Percentiles rank a stretch among this genome's conserved stretches.
Evolutionary conservation across 2,113 vertebrate species (phyloP).

Genomic region (Entomyzon cyanotis): DNA sequence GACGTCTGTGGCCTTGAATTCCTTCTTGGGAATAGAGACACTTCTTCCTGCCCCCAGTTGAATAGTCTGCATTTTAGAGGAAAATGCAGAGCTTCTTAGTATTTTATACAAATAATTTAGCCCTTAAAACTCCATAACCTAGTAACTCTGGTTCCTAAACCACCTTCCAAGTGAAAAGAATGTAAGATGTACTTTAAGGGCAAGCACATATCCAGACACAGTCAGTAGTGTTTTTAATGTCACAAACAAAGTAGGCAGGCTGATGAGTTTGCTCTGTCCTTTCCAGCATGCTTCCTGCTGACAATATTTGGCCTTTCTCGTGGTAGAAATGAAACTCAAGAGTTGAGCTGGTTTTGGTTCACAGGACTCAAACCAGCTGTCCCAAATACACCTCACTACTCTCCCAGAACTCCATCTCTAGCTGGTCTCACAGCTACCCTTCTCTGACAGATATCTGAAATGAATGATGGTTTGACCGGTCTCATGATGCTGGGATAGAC

Average conservation of each 20-base stretch:
- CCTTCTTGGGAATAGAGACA: neutral
- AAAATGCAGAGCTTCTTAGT: neutral
- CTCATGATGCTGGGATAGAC: neutral
- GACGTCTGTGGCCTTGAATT: neutral
- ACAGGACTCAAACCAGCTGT: fast-evolving
- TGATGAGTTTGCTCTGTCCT: neutral
- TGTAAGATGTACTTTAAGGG: neutral
- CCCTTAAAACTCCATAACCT: neutral
- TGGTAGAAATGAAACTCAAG: neutral
- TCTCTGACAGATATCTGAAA: neutral
- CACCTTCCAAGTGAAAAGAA: neutral
- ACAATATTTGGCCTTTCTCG: neutral
- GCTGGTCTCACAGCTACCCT: neutral
- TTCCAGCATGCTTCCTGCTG: neutral
- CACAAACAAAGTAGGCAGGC: neutral
- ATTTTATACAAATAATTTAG: neutral
- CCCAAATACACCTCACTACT: neutral
- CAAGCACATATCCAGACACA: neutral
- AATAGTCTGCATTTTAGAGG: neutral
- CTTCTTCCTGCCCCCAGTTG: fast-evolving
- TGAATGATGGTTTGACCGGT: neutral
- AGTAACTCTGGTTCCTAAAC: neutral
- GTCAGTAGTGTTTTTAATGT: neutral
- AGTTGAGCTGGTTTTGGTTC: neutral
- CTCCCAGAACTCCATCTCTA: neutral